phyloP scores from a whole-genome alignment of 2,797 vertebrate genomes.

The Poliocrania exsul region DNA sequence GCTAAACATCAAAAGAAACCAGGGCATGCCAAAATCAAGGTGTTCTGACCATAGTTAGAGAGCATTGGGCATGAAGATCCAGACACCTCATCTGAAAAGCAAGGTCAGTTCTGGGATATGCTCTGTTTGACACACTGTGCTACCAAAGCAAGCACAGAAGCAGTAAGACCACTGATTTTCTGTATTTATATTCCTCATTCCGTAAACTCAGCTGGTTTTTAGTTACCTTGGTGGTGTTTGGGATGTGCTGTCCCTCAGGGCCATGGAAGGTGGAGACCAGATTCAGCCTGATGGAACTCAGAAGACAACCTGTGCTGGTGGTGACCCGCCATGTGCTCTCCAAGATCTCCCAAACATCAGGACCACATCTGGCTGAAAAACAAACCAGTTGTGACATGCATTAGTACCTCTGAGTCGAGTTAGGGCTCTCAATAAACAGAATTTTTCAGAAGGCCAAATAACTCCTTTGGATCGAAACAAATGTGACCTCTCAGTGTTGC shows the following conservation, averaged over 20 bases:
- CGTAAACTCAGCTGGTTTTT: neutral
- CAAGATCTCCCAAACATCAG: neutral
- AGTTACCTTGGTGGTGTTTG: neutral
- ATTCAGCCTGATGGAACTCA: neutral
- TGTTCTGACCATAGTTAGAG: neutral
- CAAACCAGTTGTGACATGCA: rapidly evolving
- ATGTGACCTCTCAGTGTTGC: rapidly evolving
- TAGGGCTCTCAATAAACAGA: neutral
- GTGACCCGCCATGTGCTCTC: neutral
- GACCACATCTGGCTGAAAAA: neutral
- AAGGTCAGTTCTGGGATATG: neutral
- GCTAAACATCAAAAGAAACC: neutral
- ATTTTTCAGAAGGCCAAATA: neutral
- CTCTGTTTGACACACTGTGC: neutral
- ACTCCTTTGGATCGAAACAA: no score
- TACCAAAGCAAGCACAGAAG: neutral
- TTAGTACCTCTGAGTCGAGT: no score
- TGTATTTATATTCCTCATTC: neutral
- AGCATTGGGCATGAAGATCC: neutral
- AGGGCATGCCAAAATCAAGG: neutral
- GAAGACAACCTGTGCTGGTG: neutral
- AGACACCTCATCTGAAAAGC: neutral
- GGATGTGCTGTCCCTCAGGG: neutral
- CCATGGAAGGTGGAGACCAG: neutral
- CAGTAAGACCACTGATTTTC: rapidly evolving